Evolutionary conservation across 1,140 invertebrate species (phyloP).

Genomic region (Zaprionus ornatus): DNA sequence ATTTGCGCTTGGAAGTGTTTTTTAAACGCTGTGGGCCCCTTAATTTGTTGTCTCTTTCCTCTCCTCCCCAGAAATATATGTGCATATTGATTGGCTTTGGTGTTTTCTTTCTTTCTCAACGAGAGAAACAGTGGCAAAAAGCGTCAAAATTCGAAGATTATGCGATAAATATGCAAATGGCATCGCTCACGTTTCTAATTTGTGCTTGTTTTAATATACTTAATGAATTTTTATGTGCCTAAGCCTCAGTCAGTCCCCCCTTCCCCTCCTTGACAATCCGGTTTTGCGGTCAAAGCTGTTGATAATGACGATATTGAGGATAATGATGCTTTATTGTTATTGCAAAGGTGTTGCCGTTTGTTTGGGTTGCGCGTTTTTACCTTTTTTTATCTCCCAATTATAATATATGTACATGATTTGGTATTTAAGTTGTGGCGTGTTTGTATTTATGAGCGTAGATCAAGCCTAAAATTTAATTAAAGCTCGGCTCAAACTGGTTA

Average conservation of each 20-base stretch:
- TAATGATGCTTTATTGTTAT: slow-evolving; percentile 77
- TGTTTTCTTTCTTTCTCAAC: slow-evolving; percentile 47
- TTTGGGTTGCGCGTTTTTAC: slow-evolving; percentile 38
- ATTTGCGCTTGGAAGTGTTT: slow-evolving; percentile 67
- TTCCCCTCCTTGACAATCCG: slow-evolving; percentile 38
- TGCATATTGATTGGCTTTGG: slow-evolving; percentile 28
- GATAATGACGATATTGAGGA: slow-evolving; percentile 76
- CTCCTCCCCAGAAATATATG: slow-evolving; percentile 20
- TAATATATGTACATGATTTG: slow-evolving; percentile 73
- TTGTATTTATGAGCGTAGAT: slow-evolving; percentile 57
- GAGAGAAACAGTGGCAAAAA: slow-evolving; percentile 75
- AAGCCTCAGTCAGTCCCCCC: slow-evolving; percentile 3
- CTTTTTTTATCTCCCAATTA: slow-evolving; percentile 63
- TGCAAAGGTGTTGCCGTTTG: slow-evolving; percentile 76
- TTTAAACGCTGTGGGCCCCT: slow-evolving; percentile 51
- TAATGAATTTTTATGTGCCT: slow-evolving; percentile 70
- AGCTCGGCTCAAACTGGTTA: slow-evolving; percentile 45
- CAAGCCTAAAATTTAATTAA: slow-evolving; percentile 53
- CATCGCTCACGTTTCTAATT: slow-evolving; percentile 68
- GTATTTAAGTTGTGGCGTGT: slow-evolving; percentile 65
- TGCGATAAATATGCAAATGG: slow-evolving; percentile 76
- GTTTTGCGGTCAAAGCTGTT: slow-evolving; percentile 75
- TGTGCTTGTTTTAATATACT: slow-evolving; percentile 81
- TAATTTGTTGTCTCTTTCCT: slow-evolving; percentile 46
- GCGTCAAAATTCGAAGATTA: slow-evolving; percentile 80